These are phyloP conservation scores for Benthosema pterotum DNA, from an alignment of 2,797 vertebrate species.

Conservation along the genomic window DNA sequence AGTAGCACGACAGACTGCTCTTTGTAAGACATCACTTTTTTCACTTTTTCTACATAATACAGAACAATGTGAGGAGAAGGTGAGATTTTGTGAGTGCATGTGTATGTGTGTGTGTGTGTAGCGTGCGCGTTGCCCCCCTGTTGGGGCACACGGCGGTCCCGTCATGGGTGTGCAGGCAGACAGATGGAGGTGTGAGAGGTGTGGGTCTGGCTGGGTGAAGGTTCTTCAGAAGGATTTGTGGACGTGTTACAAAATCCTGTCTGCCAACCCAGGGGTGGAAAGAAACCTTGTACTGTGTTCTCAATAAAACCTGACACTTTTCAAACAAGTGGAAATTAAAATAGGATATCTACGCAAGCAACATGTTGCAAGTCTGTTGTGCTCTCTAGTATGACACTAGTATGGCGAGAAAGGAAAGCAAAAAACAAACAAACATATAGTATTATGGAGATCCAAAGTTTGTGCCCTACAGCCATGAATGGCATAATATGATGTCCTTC, in stretches of 20 bases:
- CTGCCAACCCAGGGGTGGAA: conserved; percentile 4
- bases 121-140: neutral
- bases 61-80: neutral
- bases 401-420: too few species aligned
- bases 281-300: neutral
- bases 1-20: too few species aligned
- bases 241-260: conserved; percentile 69
- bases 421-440: too few species aligned
- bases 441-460: too few species aligned
- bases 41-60: too few species aligned
- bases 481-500: conserved; percentile 33
- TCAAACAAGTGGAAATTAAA: too few species aligned
- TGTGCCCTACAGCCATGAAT: too few species aligned
- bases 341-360: too few species aligned
- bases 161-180: conserved; percentile 10
- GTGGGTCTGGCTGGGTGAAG: conserved; percentile 10
- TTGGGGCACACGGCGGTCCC: neutral
- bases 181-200: conserved; percentile 19
- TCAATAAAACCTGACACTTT: too few species aligned
- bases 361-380: too few species aligned
- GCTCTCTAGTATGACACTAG: too few species aligned
- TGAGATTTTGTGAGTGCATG: neutral
- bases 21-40: too few species aligned
- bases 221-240: conserved; percentile 70
- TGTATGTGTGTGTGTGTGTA: conserved; percentile 10